Base-by-base conservation (phyloP, 2,888 invertebrate genomes). In the Tipula vernalis region DNA sequence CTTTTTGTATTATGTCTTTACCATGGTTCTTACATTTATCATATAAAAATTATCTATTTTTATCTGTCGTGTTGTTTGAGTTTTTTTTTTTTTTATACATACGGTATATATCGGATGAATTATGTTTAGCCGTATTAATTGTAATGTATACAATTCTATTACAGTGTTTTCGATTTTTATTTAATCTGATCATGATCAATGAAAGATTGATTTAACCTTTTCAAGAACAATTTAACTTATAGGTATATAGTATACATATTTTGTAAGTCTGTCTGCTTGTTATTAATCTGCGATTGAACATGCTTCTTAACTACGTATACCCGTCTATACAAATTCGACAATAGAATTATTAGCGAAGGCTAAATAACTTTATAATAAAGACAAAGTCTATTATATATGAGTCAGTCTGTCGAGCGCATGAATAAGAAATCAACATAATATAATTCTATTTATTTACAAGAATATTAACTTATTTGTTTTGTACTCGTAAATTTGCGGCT, bases 71-170 rank as follows among this genome's bases (percentile, higher is more conserved):
- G 71, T 71, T 71, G 10, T 71, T 71, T 71, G 2, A 18, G 15
- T 71, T 28, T 71, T 71, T 47, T 47, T 42, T n/a, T 47, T 13
- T 51, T 51, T 3, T 71, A 13, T 28, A 28, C 28, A 28, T 18
- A 71, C 71, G 28, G 10, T 51, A 51, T 71, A 71, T 71, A 71
- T 71, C 71, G 71, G 71, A 71, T 71, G 71, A 71, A 71, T 71
- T 71, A 71, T 71, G 71, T 71, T 71, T 71, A 71, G 71, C 71
- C 71, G 71, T 71, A 71, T 71, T 71, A 71, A 71, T 71, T 71
- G 71, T 71, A 71, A 71, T 71, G 71, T 71, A 71, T 71, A 71
- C 71, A 71, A 71, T 71, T 71, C 71, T 71, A 71, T 71, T 71
- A 71, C 71, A 71, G 28, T 71, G 28, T 71, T 71, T 71, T 71